Evolutionary conservation across 2,113 vertebrate species (phyloP).

Genomic region (Microtus richardsoni): DNA sequence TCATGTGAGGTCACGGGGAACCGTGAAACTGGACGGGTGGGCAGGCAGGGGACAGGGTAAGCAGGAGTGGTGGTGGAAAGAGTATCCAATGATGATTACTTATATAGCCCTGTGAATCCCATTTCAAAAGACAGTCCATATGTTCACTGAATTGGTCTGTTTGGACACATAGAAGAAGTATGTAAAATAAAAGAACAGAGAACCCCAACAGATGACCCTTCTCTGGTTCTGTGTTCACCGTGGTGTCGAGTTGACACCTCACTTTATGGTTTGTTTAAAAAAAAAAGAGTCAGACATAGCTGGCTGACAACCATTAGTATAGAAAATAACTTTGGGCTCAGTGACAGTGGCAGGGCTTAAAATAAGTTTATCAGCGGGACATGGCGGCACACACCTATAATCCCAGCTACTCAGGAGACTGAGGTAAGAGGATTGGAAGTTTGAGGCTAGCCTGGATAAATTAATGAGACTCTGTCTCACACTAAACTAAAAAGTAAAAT

Average conservation of each 20-base stretch:
- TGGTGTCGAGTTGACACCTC: not conserved
- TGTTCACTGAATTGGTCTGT: constrained; percentile 75
- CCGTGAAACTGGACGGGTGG: not conserved
- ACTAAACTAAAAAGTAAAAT: not conserved
- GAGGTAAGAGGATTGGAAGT: constrained; percentile 15
- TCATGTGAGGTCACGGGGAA: constrained; percentile 51
- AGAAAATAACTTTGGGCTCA: constrained; percentile 30
- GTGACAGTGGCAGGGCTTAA: not conserved
- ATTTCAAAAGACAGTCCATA: constrained; percentile 76
- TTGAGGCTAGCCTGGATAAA: not conserved
- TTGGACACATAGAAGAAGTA: constrained; percentile 73
- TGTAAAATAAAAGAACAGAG: constrained; percentile 68
- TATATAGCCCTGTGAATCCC: constrained; percentile 72
- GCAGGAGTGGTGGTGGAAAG: no score
- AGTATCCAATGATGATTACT: constrained; percentile 62
- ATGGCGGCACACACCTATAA: not conserved
- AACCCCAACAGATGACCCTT: constrained; percentile 36
- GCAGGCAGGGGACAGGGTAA: not conserved
- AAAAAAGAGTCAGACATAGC: not conserved
- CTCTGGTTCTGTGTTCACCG: not conserved
- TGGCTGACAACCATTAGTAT: not conserved
- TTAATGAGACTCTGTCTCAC: not conserved
- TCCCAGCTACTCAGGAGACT: not conserved
- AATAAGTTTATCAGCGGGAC: not conserved
- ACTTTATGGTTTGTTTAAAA: not conserved